phyloP scores from a whole-genome alignment of 2,888 invertebrate species.

The Rhimphoctona megacephalus region DNA sequence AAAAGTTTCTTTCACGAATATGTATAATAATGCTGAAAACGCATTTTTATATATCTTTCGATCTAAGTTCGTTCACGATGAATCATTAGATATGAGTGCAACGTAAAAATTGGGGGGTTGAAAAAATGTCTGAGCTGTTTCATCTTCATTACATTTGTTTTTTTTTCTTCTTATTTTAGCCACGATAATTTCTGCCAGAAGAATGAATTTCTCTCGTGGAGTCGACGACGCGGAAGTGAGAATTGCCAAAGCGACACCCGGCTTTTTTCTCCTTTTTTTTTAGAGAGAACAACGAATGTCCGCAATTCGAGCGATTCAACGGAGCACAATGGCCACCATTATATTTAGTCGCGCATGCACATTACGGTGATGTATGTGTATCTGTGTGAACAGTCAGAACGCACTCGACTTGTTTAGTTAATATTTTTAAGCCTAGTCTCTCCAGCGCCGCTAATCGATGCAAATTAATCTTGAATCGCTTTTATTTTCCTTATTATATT shows the following conservation, averaged over 20 bases:
- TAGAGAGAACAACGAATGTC: slow-evolving; percentile 50
- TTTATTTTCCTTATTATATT: background rate
- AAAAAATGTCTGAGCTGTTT: slow-evolving; percentile 18
- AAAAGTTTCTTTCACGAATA: background rate
- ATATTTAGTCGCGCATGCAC: slow-evolving; percentile 60
- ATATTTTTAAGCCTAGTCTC: slow-evolving; percentile 30
- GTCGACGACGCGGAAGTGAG: slow-evolving; percentile 61
- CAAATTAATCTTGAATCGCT: background rate
- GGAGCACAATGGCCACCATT: slow-evolving; percentile 65
- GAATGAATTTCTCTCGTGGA: slow-evolving; percentile 41
- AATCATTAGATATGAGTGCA: background rate
- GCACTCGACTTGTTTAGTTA: slow-evolving; percentile 48
- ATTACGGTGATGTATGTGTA: slow-evolving; percentile 4
- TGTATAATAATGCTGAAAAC: background rate
- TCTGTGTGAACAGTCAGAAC: slow-evolving; percentile 11
- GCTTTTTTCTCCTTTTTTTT: slow-evolving; percentile 23
- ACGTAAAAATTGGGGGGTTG: slow-evolving; percentile 1
- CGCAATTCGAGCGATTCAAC: slow-evolving; percentile 59
- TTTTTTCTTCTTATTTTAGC: slow-evolving; percentile 26
- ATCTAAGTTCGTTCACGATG: background rate
- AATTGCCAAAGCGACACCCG: slow-evolving; percentile 59
- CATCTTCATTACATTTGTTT: background rate
- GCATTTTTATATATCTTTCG: background rate
- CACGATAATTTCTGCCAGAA: slow-evolving; percentile 26
- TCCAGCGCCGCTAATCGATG: background rate